These are phyloP conservation scores for Odobenus rosmarus DNA, from an alignment of 2,113 vertebrate genomes.

Conservation along the genomic window DNA sequence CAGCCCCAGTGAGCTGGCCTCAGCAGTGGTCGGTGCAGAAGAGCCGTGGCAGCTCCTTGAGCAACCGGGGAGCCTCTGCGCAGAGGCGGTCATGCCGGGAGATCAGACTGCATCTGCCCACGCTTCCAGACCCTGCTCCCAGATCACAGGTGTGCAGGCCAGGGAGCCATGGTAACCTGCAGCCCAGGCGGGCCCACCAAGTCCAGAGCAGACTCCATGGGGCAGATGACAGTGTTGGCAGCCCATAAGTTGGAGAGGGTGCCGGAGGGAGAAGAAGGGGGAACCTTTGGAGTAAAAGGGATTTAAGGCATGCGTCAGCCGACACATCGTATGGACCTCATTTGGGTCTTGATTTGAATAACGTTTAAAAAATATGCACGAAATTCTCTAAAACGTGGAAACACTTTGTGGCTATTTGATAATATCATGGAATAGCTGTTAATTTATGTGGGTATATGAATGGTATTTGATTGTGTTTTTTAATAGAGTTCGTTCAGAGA, in stretches of 20 bases:
- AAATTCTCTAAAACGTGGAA: neutral
- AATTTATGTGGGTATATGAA: neutral
- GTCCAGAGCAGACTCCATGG: rapidly evolving
- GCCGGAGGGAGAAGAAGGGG: rapidly evolving
- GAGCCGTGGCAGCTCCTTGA: neutral
- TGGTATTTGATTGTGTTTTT: neutral
- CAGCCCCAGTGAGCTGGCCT: rapidly evolving
- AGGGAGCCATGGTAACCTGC: rapidly evolving
- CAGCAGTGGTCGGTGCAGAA: rapidly evolving
- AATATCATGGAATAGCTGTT: neutral
- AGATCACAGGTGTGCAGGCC: rapidly evolving
- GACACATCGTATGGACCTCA: rapidly evolving
- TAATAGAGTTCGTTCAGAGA: neutral
- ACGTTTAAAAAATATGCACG: neutral
- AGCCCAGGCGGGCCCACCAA: rapidly evolving
- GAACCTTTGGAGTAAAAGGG: neutral
- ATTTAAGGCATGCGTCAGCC: rapidly evolving
- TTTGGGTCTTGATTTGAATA: neutral
- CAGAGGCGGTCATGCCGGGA: neutral
- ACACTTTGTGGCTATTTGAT: neutral
- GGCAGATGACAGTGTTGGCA: neutral
- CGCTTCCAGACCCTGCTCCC: neutral
- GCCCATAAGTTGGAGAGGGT: rapidly evolving
- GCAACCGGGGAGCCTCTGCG: neutral
- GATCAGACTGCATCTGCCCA: neutral